Evolutionary conservation across 2,113 vertebrate genomes (phyloP), one percentile per base, ranked within the genome.

Genomic region (Salvelinus namaycush): DNA sequence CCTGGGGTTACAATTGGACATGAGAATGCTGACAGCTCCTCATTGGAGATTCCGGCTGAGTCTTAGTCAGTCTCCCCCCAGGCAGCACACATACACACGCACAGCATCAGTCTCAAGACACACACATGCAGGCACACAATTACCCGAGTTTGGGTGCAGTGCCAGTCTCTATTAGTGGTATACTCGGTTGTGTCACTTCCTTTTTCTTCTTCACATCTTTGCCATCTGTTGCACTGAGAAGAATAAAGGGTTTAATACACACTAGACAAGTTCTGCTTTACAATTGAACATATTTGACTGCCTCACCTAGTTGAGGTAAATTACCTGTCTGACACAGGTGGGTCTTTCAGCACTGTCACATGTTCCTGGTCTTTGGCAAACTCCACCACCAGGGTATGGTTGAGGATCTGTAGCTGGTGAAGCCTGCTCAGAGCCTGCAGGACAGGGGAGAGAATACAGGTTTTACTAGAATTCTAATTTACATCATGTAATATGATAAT

Each of bases 321-420:
- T 1, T 82, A 94, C 93, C 89, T 94, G 76, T 95, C 91, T 64
- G 93, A 90, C 66, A 89, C 82, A 20, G 93, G 92, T 27, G 94
- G 88, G 44, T 96, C 94, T 83, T 94, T 96, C 70, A 95, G 88
- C 7, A 94, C 91, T 1, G 92, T 93, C 48, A 91, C 48, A 3
- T 81, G 85, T 59, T 97, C 96, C 86, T 97, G 95, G 14, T 94
- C 95, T 90, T 95, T 97, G 0, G 97, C 97, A 90, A 96, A 98
- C 87, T 97, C 96, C 64, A 93, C 98, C 69, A 98, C 94, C 68
- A 99, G 95, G 0, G 94, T 97, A 70, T 95, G 96, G 80, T 94
- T 94, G 79, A 99, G 88, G 80, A 98, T 87, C 65, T 95, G 94
- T 75, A 99, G 87, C 85, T 99, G 98, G 89, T 99, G 97, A 8